Conservation (phyloP, 2,888 invertebrate species). For the Drosophila aldrichi region DNA sequence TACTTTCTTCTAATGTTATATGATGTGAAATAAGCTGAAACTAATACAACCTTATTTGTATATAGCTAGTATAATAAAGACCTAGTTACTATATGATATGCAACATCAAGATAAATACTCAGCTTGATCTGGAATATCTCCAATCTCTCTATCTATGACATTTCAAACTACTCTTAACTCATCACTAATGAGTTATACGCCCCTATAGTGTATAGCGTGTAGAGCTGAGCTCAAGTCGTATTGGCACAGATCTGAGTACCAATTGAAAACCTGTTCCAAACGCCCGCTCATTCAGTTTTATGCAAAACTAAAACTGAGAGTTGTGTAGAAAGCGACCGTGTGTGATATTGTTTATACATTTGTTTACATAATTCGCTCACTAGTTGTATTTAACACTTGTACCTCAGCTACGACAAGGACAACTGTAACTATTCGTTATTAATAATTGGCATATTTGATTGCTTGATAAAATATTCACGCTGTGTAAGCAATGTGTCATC, state of each 20-base stretch:
- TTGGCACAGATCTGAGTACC: slow-evolving; percentile 6
- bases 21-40: too few relatives aligned
- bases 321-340: neutral
- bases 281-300: slow-evolving; percentile 21
- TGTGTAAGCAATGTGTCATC: slow-evolving; percentile 10
- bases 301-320: slow-evolving; percentile 22
- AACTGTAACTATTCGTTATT: neutral
- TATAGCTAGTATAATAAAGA: neutral
- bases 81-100: neutral
- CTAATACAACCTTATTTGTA: too few relatives aligned
- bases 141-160: too few relatives aligned
- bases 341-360: neutral
- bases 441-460: neutral
- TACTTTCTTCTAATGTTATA: neutral
- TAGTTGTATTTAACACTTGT: neutral
- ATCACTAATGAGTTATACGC: neutral
- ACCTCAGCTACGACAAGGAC: neutral
- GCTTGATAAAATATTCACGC: neutral
- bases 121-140: neutral
- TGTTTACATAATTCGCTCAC: neutral
- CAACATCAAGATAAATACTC: too few relatives aligned
- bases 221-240: neutral
- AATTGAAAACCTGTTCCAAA: slow-evolving; percentile 49
- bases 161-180: neutral
- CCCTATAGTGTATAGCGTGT: neutral